phyloP scores from a whole-genome alignment of 2,888 invertebrate species.

The Drosophila picticornis region DNA sequence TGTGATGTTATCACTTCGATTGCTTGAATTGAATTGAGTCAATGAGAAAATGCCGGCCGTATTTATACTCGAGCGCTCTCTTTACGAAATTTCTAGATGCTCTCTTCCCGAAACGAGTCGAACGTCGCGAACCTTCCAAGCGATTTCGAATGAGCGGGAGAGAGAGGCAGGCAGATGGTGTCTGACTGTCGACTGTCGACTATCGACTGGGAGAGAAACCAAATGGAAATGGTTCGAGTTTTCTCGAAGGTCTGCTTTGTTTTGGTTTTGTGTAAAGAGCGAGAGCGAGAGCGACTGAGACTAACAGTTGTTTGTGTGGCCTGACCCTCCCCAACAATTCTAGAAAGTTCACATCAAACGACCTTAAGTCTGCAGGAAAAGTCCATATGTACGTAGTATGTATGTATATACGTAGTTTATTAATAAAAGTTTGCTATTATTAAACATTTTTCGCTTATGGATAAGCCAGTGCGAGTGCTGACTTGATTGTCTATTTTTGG shows the following conservation, averaged over 20 bases:
- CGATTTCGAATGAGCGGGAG: conserved; percentile 10
- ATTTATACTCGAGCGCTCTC: conserved; percentile 63
- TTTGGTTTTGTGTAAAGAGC: not conserved
- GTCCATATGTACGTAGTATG: not conserved
- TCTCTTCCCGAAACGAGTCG: conserved; percentile 45
- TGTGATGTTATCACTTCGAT: conserved; percentile 57
- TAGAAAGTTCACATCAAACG: conserved; percentile 19
- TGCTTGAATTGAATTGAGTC: conserved; percentile 63
- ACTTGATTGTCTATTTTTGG: not conserved
- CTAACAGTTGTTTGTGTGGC: not conserved
- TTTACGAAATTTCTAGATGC: conserved; percentile 56
- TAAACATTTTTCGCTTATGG: not conserved
- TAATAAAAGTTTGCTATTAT: not conserved
- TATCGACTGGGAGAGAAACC: not conserved
- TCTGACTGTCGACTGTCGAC: not conserved
- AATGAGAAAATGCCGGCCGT: conserved; percentile 39
- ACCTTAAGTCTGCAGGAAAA: not conserved
- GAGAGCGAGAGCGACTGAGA: not conserved
- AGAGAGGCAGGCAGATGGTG: conserved; percentile 4
- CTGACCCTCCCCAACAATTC: conserved; percentile 24
- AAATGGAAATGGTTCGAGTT: conserved; percentile 10
- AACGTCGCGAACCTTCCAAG: conserved; percentile 20
- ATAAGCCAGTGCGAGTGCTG: not conserved
- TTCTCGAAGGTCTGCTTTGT: conserved; percentile 30
- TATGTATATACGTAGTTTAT: not conserved